These are phyloP conservation scores for Rotaria socialis DNA, from an alignment of 2,888 invertebrate genomes.

Conservation along the genomic window DNA sequence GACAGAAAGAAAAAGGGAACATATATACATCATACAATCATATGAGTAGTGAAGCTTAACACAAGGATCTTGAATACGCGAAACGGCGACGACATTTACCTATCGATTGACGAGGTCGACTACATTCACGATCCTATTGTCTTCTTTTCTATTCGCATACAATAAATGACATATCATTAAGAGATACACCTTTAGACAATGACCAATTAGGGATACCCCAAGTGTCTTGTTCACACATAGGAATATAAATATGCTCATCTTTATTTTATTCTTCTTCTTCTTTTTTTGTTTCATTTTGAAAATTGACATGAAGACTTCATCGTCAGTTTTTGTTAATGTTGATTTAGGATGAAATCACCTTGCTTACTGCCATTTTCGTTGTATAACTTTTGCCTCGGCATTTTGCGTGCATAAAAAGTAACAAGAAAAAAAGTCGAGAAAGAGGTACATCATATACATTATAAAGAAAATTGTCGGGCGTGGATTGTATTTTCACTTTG, in stretches of 20 bases:
- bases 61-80: slow-evolving; percentile 15
- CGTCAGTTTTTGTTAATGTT: background rate
- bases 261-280: background rate
- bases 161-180: background rate
- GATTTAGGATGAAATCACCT: slow-evolving; percentile 29
- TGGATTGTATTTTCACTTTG: slow-evolving; percentile 26
- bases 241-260: background rate
- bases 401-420: slow-evolving; percentile 1
- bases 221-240: background rate
- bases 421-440: background rate
- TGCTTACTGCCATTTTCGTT: slow-evolving; percentile 6
- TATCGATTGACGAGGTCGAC: slow-evolving; percentile 32
- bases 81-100: slow-evolving; percentile 19
- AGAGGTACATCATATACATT: background rate
- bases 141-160: background rate
- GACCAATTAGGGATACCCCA: background rate
- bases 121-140: slow-evolving; percentile 7
- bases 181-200: slow-evolving; percentile 9
- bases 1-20: background rate
- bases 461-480: background rate
- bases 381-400: background rate
- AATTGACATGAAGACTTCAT: background rate
- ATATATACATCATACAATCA: background rate
- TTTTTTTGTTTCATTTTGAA: background rate
- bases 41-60: slow-evolving; percentile 29